phyloP scores from a whole-genome alignment of 2,113 vertebrate species.

The Chrysochloris asiatica region DNA sequence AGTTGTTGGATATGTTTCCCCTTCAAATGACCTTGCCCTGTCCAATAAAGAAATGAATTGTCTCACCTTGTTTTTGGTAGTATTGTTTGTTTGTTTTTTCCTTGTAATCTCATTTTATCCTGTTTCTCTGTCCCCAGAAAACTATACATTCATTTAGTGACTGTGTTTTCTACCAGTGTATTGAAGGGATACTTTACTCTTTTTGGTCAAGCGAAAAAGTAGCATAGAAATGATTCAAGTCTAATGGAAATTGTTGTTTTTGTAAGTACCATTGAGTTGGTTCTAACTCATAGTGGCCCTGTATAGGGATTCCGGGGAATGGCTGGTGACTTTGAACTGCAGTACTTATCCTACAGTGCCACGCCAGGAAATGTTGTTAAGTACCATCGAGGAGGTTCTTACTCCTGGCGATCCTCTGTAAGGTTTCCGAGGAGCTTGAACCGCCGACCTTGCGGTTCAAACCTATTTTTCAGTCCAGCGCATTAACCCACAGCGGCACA shows the following conservation, averaged over 20 bases:
- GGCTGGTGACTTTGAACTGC: no score
- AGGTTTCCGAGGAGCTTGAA: no score
- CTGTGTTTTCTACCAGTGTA: constrained; percentile 45
- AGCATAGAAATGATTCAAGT: constrained; percentile 81
- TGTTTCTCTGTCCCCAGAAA: constrained; percentile 53
- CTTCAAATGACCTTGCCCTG: constrained; percentile 79
- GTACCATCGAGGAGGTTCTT: no score
- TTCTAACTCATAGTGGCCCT: no score
- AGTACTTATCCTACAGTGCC: no score
- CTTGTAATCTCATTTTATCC: constrained; percentile 46
- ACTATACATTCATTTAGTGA: constrained; percentile 54
- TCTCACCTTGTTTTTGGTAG: constrained; percentile 68
- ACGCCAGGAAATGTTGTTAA: no score
- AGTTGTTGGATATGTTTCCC: constrained; percentile 80
- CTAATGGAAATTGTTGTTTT: constrained; percentile 86
- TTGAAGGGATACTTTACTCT: constrained; percentile 17
- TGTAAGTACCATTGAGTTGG: no score
- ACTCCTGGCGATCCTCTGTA: no score
- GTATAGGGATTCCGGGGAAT: no score
- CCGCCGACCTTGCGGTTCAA: no score
- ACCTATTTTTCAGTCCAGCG: no score
- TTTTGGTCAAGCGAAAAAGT: constrained; percentile 87
- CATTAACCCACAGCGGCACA: no score
- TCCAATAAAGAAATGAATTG: constrained; percentile 86
- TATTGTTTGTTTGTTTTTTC: constrained; percentile 59